phyloP scores from a whole-genome alignment of 2,113 vertebrate genomes.

The Indicator indicator region DNA sequence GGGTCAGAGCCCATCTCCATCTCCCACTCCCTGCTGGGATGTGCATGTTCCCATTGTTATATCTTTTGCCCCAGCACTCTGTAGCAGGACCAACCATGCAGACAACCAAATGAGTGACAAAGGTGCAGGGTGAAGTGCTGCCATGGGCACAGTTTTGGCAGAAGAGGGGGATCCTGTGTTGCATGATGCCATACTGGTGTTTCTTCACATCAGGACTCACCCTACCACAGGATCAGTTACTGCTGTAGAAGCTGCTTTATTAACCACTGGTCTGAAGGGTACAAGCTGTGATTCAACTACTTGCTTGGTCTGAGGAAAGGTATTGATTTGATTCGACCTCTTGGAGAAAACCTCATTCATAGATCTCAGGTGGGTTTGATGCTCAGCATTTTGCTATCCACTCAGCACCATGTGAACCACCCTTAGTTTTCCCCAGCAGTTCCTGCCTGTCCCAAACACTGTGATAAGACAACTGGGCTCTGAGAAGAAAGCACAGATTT shows the following conservation, averaged over 20 bases:
- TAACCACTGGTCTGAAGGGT: neutral
- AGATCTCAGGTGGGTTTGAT: neutral
- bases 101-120: neutral
- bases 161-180: neutral
- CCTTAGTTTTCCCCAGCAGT: neutral
- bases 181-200: rapidly evolving
- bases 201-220: neutral
- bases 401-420: neutral
- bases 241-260: neutral
- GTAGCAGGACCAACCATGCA: neutral
- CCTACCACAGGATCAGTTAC: neutral
- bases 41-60: rapidly evolving
- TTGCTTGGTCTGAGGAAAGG: neutral
- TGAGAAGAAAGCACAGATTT: neutral
- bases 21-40: neutral
- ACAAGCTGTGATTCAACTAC: neutral
- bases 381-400: neutral
- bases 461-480: neutral
- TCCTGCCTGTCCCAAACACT: neutral
- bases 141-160: too few relatives aligned
- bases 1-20: neutral
- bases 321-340: neutral
- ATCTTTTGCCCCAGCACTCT: neutral
- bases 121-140: neutral
- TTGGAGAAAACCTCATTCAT: neutral